Base-by-base conservation (phyloP, 2,888 invertebrate genomes). In the Noctua janthina region DNA sequence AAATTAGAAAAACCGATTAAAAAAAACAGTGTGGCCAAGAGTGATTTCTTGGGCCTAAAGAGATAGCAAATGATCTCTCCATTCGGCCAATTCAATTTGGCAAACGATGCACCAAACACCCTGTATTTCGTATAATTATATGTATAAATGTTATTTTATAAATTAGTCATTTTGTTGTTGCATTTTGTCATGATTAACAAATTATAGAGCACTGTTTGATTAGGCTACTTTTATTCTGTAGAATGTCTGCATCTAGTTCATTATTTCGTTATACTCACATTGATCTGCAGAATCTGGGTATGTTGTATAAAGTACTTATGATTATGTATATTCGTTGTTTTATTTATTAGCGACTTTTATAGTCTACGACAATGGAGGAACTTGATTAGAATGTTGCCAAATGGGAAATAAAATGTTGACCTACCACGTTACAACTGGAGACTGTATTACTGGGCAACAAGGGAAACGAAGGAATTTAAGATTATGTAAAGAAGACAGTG, bases 111-210 rank as follows among this genome's bases (percentile, higher is more conserved):
- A n/a, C n/a, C n/a, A n/a, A n/a, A n/a, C n/a, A n/a, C n/a, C n/a
- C n/a, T n/a, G n/a, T n/a, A 0, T 56, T 72, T 49, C 23, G 8
- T 51, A 39, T 54, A 23, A 54, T 67, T 35, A 5, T 39, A 39
- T 39, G 4, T 39, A 3, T 78, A n/a, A n/a, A 64, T 66, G 29
- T 71, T 78, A 46, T 59, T 43, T 51, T 51, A 67, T 43, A 64
- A 39, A 49, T n/a, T 11, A 64, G 54, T 83, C 75, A 77, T 70
- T 56, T 23, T 83, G 29, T 66, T 81, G 20, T 62, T 84, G 51
- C 54, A 51, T 70, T 71, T 62, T 17, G n/a, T 67, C 8, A 39
- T 29, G 8, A 54, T 13, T 6, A 67, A 13, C 0, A 43, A 43
- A 67, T 43, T 35, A 64, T 20, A 35, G 64, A 20, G 10, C 20